Evolutionary conservation across 2,113 vertebrate genomes (phyloP).

Genomic region (Symphodus melops): DNA sequence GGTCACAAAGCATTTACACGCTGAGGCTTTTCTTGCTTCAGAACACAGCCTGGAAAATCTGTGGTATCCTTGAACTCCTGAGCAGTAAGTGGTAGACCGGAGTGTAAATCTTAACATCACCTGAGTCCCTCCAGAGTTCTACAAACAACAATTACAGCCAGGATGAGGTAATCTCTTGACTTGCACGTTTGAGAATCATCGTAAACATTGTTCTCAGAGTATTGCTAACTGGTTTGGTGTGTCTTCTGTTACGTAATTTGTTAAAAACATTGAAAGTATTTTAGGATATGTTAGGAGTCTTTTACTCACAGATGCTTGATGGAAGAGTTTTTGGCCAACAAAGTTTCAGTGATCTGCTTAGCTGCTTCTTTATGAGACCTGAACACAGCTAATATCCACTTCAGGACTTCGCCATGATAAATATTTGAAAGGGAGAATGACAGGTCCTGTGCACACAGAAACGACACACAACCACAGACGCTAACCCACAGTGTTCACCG

Average conservation of each 20-base stretch:
- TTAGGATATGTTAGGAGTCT: not conserved
- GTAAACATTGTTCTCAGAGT: too few relatives aligned
- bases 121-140: not conserved
- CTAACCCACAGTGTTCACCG: conserved; percentile 16
- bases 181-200: not conserved
- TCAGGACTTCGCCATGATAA: conserved; percentile 43
- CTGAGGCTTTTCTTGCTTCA: not conserved
- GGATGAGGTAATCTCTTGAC: not conserved
- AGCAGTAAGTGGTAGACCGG: conserved; percentile 14
- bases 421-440: conserved; percentile 66
- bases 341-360: not conserved
- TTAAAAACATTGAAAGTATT: too few relatives aligned
- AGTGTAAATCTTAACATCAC: conserved; percentile 16
- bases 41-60: conserved; percentile 15
- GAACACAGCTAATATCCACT: not conserved
- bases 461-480: conserved; percentile 11
- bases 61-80: conserved; percentile 13
- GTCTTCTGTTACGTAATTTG: too few relatives aligned
- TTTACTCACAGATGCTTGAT: not conserved
- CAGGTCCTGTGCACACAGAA: conserved; percentile 4
- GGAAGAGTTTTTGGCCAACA: not conserved
- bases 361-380: not conserved
- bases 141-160: conserved; percentile 7
- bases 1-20: conserved; percentile 58
- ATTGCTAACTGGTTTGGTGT: too few relatives aligned